Base-by-base conservation (phyloP, 2,113 vertebrate species). In the Mesitornis unicolor region DNA sequence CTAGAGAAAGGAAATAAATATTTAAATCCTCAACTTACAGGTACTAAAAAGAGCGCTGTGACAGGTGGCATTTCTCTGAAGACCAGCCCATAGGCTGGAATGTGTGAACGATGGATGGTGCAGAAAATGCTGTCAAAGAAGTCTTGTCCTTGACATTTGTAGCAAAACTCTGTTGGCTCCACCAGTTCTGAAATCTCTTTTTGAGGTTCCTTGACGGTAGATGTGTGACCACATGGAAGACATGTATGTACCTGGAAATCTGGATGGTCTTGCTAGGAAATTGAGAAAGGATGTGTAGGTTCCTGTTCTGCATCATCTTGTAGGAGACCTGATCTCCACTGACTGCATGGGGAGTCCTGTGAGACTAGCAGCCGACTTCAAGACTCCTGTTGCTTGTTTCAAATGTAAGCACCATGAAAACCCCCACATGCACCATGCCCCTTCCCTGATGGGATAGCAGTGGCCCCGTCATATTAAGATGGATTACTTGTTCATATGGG, bases 171-270 rank as follows among this genome's bases (percentile, higher is more conserved):
- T 25, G 4, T 31, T 69, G 22, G 14, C 21, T 88, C 25, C 11
- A 38, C 29, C 7, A 71, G 3, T 14, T 42, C 5, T 3, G 12
- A 18, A 5, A 48, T 80, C 68, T 84, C 53, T 61, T 36, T 68
- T 60, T 31, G 4, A 63, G 33, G 22, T 1, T 89, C 16, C 11
- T 84, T 10, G 7, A 40, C 10, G 16, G 15, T 40, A 60, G 42
- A 24, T 31, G 16, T 24, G 9, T 54, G 10, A 20, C 74, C 17
- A 33, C 8, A 31, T 0, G 2, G 40, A 67, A 65, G 29, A n/a
- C 0, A 2, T 10, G 0, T 47, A 7, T 26, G 14, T 35, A 36
- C 5, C 24, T 54, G 29, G 16, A 93, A 86, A 57, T 36, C 11
- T 56, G 35, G 20, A 29, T 54, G 26, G 17, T 40, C 33, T 56